A percentile compares a stretch with the other conserved stretches of the same genome.
Conservation (phyloP, 1,140 invertebrate species). For the Plectrocnemia conspersa region DNA sequence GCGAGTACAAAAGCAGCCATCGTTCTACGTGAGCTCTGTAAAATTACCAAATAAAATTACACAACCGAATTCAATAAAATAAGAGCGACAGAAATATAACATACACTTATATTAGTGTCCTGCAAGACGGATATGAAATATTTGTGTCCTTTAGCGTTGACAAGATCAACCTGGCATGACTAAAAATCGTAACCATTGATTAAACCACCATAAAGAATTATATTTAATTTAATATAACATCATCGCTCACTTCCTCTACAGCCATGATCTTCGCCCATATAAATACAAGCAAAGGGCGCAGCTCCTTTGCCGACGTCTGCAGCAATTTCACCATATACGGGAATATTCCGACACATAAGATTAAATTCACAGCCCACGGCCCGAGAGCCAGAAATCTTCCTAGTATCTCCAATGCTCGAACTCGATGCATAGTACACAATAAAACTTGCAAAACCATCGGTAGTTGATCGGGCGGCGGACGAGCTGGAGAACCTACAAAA, state of each 20-base stretch:
- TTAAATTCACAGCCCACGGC: conserved; percentile 94
- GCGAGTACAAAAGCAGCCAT: conserved; percentile 89
- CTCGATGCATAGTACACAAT: conserved; percentile 92
- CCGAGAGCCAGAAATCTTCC: conserved; percentile 95
- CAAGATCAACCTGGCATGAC: conserved; percentile 92
- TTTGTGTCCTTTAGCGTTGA: conserved; percentile 91
- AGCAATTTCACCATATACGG: conserved; percentile 96
- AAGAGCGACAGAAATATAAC: conserved; percentile 36
- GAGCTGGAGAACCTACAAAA: conserved; percentile 23
- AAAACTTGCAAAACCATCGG: conserved; percentile 98
- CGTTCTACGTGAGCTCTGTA: conserved; percentile 77
- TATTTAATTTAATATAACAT: conserved; percentile 6
- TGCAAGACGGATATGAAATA: conserved; percentile 89
- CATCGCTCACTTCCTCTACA: conserved; percentile 74
- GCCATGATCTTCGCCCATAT: conserved; percentile 99
- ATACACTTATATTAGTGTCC: conserved; percentile 76
- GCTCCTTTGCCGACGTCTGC: conserved; percentile 87
- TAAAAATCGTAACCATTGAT: conserved; percentile 45
- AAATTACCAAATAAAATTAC: conserved; percentile 19
- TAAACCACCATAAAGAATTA: too few relatives aligned
- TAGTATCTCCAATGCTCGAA: conserved; percentile 89
- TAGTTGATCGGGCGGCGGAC: conserved; percentile 88
- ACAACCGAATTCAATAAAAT: background rate
- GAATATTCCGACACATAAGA: conserved; percentile 96
- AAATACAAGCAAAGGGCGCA: conserved; percentile 89